Conservation (phyloP, 1,140 invertebrate species). For the Drosophila pallidifrons region DNA sequence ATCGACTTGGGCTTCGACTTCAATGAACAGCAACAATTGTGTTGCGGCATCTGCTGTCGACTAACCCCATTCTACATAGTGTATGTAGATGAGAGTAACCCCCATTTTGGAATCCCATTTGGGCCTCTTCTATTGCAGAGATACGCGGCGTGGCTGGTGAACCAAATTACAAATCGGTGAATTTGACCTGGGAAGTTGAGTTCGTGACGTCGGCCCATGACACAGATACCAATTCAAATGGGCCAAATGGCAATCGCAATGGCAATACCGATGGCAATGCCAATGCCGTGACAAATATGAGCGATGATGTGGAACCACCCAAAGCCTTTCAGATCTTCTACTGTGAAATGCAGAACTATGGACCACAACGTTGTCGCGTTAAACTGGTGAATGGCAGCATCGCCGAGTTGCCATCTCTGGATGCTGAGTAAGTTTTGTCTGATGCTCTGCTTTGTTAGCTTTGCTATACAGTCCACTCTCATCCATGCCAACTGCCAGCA, state of each 20-base stretch:
- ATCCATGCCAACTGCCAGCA: constrained; percentile 24
- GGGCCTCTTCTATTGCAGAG: constrained; percentile 84
- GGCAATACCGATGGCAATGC: constrained; percentile 22
- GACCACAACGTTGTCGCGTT: constrained; percentile 89
- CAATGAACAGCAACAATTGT: constrained; percentile 30
- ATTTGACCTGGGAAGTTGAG: constrained; percentile 88
- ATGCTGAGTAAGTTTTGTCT: constrained; percentile 30
- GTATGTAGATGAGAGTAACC: constrained; percentile 22
- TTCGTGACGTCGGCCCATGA: constrained; percentile 75
- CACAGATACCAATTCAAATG: constrained; percentile 61
- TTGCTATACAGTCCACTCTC: neutral
- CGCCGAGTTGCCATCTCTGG: constrained; percentile 37
- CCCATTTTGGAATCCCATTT: constrained; percentile 83
- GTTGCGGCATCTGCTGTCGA: constrained; percentile 34
- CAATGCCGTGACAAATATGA: constrained; percentile 73
- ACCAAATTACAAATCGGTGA: constrained; percentile 90
- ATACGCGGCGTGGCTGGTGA: constrained; percentile 89
- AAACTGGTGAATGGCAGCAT: constrained; percentile 86
- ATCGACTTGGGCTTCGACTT: constrained; percentile 26
- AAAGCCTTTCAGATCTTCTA: constrained; percentile 89
- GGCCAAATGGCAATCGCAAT: constrained; percentile 31
- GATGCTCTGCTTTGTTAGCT: constrained; percentile 5
- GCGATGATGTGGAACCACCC: constrained; percentile 71
- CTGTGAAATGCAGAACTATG: constrained; percentile 91
- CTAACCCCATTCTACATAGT: constrained; percentile 40